These are phyloP conservation scores for Myocastor coypus DNA, from an alignment of 2,113 vertebrate genomes.

Conservation along the genomic window DNA sequence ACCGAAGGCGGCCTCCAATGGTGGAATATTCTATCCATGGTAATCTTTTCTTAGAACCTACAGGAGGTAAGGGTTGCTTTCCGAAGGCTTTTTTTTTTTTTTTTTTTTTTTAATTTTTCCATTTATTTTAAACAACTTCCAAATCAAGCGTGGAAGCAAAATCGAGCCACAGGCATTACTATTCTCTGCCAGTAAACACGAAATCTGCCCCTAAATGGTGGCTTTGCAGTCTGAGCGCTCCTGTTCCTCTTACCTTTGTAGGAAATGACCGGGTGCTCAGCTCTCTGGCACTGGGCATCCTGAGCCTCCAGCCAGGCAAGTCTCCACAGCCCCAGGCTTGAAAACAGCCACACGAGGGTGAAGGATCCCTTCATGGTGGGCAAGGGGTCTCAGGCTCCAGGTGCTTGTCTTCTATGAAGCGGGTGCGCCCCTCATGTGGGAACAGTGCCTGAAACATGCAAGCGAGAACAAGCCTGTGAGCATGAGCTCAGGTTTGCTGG, in stretches of 20 bases:
- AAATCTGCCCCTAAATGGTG: fast-evolving
- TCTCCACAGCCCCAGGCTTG: constrained; percentile 90
- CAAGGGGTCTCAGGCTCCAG: constrained; percentile 85
- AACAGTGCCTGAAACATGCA: constrained; percentile 87
- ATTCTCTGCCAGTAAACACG: fast-evolving
- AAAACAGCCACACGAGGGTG: constrained; percentile 88
- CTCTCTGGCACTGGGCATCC: constrained; percentile 90
- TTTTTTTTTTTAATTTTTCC: background rate
- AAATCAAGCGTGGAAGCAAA: background rate
- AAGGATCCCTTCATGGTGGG: constrained; percentile 86
- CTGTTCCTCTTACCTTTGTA: constrained; percentile 90
- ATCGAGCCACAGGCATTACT: fast-evolving
- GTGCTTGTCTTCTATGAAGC: constrained; percentile 88
- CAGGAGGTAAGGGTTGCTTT: background rate
- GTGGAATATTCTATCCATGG: background rate
- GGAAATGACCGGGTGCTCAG: constrained; percentile 92
- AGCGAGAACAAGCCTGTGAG: background rate
- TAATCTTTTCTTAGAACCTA: background rate
- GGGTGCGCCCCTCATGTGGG: constrained; percentile 88
- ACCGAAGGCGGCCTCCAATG: background rate
- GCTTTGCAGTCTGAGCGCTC: fast-evolving
- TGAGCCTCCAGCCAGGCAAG: constrained; percentile 83
- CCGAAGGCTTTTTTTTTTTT: background rate
- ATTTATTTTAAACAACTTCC: background rate
- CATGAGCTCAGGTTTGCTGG: fast-evolving